Base-by-base conservation (phyloP, 2,113 vertebrate species). In the Tychaedon coryphoeus region DNA sequence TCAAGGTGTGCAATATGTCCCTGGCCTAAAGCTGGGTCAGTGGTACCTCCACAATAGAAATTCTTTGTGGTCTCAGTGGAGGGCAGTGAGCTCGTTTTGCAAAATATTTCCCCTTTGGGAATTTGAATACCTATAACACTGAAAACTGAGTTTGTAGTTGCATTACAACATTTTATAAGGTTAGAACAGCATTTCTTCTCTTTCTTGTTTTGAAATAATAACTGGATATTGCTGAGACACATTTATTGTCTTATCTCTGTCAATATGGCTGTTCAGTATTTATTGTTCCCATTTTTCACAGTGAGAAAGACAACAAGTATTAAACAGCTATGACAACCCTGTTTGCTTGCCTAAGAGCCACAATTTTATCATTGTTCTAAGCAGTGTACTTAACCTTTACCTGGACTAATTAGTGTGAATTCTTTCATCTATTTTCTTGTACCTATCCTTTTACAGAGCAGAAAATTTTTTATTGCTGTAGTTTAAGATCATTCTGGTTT, bases 41-140 rank as follows among this genome's bases (percentile, higher is more conserved):
- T 33, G 12, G 3, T 83, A 34, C 23, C 14, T 62, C 43, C 33
- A 28, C 23, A 40, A n/a, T 1, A 67, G 16, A 90, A 67, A 67
- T 45, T 16, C 10, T 50, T 8, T 82, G 24, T 29, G 80, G 15
- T 34, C 19, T 33, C 22, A 72, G 5, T 53, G 25, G 31, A 80
- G 15, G 33, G 14, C 23, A 53, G 22, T 23, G 28, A 86, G 18
- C 5, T 72, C 0, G 0, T 79, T 71, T 66, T 72, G 9, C 10
- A 72, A 62, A 67, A 43, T 33, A 3, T 53, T 80, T 75, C 22
- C 22, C 4, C 22, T 67, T 48, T 20, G 38, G 8, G 22, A 72
- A 17, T 50, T 42, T 86, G 28, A 69, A 43, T 23, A 67, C 9
- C 15, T 40, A 36, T 12, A 50, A 26, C 22, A 31, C 8, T 29